A percentile compares a stretch with the other conserved stretches of the same genome.
These are phyloP conservation scores for Drosophila nr. medialis DNA, from an alignment of 2,888 invertebrate species.

Conservation along the genomic window DNA sequence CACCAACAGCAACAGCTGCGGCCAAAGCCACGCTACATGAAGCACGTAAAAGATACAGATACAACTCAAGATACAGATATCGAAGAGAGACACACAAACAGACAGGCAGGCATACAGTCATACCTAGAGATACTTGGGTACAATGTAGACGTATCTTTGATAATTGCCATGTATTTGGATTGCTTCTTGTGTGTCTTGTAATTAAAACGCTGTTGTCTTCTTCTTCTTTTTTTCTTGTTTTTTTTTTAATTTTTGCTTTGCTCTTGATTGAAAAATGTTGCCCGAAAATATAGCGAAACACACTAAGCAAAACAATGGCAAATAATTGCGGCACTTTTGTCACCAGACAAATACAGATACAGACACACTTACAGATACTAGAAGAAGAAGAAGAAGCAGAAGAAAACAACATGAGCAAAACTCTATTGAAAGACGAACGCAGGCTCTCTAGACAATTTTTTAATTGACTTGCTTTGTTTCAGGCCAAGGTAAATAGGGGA, in stretches of 20 bases:
- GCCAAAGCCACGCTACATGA: conserved; percentile 56
- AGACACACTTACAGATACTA: neutral
- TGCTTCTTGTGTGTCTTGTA: conserved; percentile 60
- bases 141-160: conserved; percentile 41
- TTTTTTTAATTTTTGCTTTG: conserved; percentile 18
- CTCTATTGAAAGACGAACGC: conserved; percentile 13
- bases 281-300: conserved; percentile 40
- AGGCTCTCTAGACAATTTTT: conserved; percentile 27
- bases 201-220: conserved; percentile 47
- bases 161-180: conserved; percentile 67
- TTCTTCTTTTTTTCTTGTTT: neutral
- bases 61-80: conserved; percentile 25
- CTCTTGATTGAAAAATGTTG: conserved; percentile 70
- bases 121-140: conserved; percentile 3
- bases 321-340: conserved; percentile 69
- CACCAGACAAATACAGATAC: conserved; percentile 13
- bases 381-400: neutral
- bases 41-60: conserved; percentile 73
- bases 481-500: conserved; percentile 20
- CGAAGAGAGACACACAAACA: conserved; percentile 4
- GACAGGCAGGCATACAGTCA: conserved; percentile 2
- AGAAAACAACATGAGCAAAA: conserved; percentile 17
- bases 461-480: conserved; percentile 55
- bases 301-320: conserved; percentile 53
- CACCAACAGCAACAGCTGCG: conserved; percentile 26